Conservation (phyloP, 2,797 vertebrate species). For the Sorex maritimensis region DNA sequence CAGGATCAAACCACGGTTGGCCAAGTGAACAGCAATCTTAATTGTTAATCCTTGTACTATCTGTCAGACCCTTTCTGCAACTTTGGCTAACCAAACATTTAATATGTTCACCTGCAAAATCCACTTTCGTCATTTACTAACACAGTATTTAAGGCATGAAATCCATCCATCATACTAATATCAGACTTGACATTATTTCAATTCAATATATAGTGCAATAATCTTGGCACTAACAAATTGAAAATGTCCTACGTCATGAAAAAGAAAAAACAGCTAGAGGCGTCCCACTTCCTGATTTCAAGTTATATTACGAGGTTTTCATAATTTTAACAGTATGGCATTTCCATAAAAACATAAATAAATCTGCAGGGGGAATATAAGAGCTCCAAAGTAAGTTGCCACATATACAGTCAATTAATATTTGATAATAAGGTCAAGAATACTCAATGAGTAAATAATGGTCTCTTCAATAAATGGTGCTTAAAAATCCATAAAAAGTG, state of each 20-base stretch:
- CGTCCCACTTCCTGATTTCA: not conserved
- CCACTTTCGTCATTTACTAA: not conserved
- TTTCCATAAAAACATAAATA: not conserved
- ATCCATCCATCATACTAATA: not conserved
- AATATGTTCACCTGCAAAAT: not conserved
- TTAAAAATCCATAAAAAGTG: not conserved
- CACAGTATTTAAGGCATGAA: not conserved
- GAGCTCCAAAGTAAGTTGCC: not conserved
- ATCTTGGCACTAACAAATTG: not conserved
- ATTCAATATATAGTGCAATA: not conserved
- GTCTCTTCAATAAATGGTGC: not conserved
- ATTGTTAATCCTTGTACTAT: no score
- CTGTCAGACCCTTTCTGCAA: not conserved
- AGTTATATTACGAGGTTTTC: not conserved
- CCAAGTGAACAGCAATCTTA: no score
- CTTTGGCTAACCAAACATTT: not conserved
- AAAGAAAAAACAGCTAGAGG: not conserved
- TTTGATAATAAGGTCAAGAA: not conserved
- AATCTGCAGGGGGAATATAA: not conserved
- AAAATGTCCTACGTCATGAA: not conserved
- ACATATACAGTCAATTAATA: not conserved
- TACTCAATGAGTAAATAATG: not conserved
- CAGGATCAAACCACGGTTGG: no score
- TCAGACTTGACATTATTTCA: not conserved
- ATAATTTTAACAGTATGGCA: not conserved